Evolutionary conservation across 1,140 invertebrate genomes (phyloP).

Genomic region (Ceratosolen solmsi): DNA sequence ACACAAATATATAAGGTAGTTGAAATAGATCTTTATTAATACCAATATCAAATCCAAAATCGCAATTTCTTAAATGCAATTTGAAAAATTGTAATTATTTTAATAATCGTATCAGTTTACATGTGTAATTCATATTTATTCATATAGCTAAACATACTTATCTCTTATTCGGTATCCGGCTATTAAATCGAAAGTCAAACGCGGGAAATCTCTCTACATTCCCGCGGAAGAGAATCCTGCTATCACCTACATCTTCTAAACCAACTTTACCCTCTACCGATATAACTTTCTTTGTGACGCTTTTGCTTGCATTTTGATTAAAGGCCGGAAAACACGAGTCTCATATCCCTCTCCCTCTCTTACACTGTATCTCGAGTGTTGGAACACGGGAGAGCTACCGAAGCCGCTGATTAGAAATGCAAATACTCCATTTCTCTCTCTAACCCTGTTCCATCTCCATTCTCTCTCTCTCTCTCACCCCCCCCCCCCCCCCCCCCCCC

Average conservation of each 20-base stretch:
- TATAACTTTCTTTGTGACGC: constrained; percentile 36
- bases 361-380: neutral
- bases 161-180: constrained; percentile 1
- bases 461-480: neutral
- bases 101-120: neutral
- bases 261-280: constrained; percentile 10
- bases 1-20: too few relatives aligned
- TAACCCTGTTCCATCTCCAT: neutral
- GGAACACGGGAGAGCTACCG: constrained; percentile 6
- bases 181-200: constrained; percentile 34
- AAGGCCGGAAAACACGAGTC: constrained; percentile 16
- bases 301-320: constrained; percentile 46
- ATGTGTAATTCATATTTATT: neutral
- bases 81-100: too few relatives aligned
- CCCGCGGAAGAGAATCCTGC: neutral
- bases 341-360: constrained; percentile 1
- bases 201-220: neutral
- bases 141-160: neutral
- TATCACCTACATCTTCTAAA: neutral
- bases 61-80: too few relatives aligned
- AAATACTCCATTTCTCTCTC: constrained; percentile 6
- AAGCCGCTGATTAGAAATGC: constrained; percentile 43
- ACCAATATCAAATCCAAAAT: too few relatives aligned
- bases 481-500: neutral
- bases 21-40: too few relatives aligned